Conservation (phyloP, 2,888 invertebrate species). For the Polyommatus iphigenia region DNA sequence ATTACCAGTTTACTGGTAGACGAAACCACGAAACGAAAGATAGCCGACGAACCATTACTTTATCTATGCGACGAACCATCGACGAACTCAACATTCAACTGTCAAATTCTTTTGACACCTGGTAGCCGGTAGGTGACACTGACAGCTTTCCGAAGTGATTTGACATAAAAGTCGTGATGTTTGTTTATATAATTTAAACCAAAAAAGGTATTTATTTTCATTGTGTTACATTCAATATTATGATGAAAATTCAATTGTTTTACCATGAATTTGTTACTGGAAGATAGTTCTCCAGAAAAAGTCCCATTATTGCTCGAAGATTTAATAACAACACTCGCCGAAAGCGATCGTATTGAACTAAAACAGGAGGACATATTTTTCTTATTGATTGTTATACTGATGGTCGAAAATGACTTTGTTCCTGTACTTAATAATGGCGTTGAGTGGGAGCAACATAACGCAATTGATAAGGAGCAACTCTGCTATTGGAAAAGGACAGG, state of each 20-base stretch:
- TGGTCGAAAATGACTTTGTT: constrained; percentile 67
- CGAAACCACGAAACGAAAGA: neutral
- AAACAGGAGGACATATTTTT: constrained; percentile 65
- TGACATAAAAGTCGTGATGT: constrained; percentile 2
- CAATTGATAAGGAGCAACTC: constrained; percentile 49
- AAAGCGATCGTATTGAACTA: constrained; percentile 52
- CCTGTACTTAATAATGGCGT: constrained; percentile 48
- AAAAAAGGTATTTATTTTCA: neutral
- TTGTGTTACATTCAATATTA: neutral
- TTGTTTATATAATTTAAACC: neutral
- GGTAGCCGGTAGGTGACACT: neutral
- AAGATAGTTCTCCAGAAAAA: constrained; percentile 62
- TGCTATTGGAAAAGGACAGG: constrained; percentile 55
- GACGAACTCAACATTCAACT: neutral
- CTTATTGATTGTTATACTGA: constrained; percentile 57
- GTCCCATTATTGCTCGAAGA: constrained; percentile 55
- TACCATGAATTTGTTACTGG: constrained; percentile 46
- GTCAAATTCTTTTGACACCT: neutral
- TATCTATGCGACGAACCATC: neutral
- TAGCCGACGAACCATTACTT: neutral
- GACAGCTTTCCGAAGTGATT: neutral
- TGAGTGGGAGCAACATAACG: constrained; percentile 44
- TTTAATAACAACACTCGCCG: constrained; percentile 50
- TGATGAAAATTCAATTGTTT: neutral
- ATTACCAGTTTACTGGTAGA: neutral